Percentiles rank a stretch among this genome's conserved stretches.
Conservation (phyloP, 2,797 vertebrate genomes). For the Coreius guichenoti region DNA sequence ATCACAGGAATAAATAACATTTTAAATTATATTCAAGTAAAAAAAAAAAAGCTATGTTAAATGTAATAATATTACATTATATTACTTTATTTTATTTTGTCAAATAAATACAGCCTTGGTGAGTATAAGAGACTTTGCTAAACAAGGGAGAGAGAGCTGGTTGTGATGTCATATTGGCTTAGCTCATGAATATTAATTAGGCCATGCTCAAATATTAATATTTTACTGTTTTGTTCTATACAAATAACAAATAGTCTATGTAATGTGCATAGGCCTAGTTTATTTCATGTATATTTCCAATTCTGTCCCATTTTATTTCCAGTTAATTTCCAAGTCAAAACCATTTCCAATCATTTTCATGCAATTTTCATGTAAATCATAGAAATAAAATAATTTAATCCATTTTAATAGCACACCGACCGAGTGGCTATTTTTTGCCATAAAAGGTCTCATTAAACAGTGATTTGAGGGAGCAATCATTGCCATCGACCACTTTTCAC, state of each 20-base stretch:
- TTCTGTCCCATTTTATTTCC: neutral
- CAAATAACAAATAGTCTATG: neutral
- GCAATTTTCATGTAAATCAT: constrained; percentile 11
- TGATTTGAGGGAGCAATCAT: neutral
- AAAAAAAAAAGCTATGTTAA: neutral
- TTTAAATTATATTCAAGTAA: neutral
- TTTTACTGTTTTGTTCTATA: neutral
- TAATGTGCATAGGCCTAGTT: neutral
- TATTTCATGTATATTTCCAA: neutral
- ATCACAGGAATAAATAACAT: neutral
- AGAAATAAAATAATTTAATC: neutral
- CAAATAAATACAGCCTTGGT: neutral
- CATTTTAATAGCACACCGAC: neutral
- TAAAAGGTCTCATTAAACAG: neutral
- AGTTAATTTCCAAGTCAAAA: neutral
- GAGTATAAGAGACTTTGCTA: too few species aligned
- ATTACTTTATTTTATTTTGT: neutral
- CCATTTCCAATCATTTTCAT: neutral
- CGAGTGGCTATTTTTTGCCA: neutral
- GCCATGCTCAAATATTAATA: neutral
- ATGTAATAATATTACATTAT: neutral
- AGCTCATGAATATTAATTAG: neutral
- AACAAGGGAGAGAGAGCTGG: neutral
- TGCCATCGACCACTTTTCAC: neutral
- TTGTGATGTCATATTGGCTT: neutral